Percentiles rank a stretch among this genome's conserved stretches.
phyloP scores from a whole-genome alignment of 2,888 invertebrate species.

The Oscheius sp. region DNA sequence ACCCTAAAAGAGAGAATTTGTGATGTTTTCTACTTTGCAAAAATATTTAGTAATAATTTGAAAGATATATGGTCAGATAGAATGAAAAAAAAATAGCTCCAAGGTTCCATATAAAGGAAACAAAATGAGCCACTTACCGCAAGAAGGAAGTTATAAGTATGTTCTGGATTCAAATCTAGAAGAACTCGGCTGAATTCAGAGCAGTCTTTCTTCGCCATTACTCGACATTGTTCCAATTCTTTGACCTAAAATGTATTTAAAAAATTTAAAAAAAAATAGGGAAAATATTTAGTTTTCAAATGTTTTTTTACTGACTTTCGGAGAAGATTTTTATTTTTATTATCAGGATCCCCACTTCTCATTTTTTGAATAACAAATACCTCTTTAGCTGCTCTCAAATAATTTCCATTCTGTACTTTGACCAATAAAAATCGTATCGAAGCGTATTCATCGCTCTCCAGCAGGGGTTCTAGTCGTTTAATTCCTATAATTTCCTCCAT shows the following conservation, averaged over 20 bases:
- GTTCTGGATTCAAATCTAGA: conserved; percentile 65
- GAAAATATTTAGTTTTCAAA: background rate
- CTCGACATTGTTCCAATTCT: conserved; percentile 64
- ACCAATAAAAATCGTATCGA: conserved; percentile 64
- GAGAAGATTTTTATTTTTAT: too few relatives aligned
- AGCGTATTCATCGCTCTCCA: conserved; percentile 62
- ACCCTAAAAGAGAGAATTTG: conserved; percentile 43
- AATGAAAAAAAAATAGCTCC: too few relatives aligned
- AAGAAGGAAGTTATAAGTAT: conserved; percentile 64
- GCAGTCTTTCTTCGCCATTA: conserved; percentile 62
- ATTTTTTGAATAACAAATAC: conserved; percentile 38
- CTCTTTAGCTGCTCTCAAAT: conserved; percentile 61
- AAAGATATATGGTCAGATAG: too few relatives aligned
- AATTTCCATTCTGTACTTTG: conserved; percentile 61
- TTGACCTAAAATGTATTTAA: conserved; percentile 52
- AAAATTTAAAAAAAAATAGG: background rate
- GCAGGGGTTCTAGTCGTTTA: conserved; percentile 58
- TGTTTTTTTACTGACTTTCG: too few relatives aligned
- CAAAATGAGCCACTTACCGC: too few relatives aligned
- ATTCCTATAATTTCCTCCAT: conserved; percentile 54
- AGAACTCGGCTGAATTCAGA: conserved; percentile 65
- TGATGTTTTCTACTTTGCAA: too few relatives aligned
- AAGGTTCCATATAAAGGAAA: too few relatives aligned
- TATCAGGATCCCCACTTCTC: too few relatives aligned
- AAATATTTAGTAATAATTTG: too few relatives aligned